These are phyloP conservation scores for Lycophotia porphyrea DNA, from an alignment of 2,888 invertebrate genomes.

Conservation along the genomic window DNA sequence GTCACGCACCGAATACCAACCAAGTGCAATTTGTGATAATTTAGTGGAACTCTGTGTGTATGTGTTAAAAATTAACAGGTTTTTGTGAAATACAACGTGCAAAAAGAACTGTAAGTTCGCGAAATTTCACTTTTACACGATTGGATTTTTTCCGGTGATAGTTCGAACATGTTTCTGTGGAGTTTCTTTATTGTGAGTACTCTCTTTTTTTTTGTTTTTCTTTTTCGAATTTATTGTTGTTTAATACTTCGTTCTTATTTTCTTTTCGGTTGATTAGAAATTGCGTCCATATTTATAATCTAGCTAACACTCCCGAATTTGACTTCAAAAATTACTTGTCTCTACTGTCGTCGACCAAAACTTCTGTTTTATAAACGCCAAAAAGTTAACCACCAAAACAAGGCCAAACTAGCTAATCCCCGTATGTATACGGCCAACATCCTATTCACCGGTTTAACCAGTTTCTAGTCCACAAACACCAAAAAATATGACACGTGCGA, in stretches of 20 bases:
- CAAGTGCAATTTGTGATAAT: slow-evolving; percentile 56
- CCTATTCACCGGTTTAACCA: slow-evolving; percentile 7
- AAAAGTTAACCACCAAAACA: neutral
- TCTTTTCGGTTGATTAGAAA: slow-evolving; percentile 7
- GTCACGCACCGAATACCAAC: slow-evolving; percentile 62
- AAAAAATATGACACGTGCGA: slow-evolving; percentile 40
- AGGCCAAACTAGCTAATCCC: neutral
- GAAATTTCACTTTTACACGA: slow-evolving; percentile 64
- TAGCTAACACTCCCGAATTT: neutral
- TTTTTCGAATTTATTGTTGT: slow-evolving; percentile 30
- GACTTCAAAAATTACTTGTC: neutral
- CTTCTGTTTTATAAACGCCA: neutral
- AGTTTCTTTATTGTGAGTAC: slow-evolving; percentile 63
- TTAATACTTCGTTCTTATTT: slow-evolving; percentile 1
- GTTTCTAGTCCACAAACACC: slow-evolving; percentile 16
- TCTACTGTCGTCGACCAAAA: neutral
- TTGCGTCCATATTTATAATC: neutral
- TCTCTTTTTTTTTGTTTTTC: slow-evolving; percentile 11
- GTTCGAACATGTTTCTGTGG: slow-evolving; percentile 58
- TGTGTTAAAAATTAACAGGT: slow-evolving; percentile 63
- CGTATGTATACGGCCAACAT: neutral
- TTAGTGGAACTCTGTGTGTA: slow-evolving; percentile 60
- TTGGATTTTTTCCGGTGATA: slow-evolving; percentile 62
- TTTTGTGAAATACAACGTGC: slow-evolving; percentile 57
- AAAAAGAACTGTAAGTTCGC: slow-evolving; percentile 52